A percentile compares a stretch with the other conserved stretches of the same genome.
phyloP scores from a whole-genome alignment of 2,113 vertebrate genomes.

The Oenanthe melanoleuca region DNA sequence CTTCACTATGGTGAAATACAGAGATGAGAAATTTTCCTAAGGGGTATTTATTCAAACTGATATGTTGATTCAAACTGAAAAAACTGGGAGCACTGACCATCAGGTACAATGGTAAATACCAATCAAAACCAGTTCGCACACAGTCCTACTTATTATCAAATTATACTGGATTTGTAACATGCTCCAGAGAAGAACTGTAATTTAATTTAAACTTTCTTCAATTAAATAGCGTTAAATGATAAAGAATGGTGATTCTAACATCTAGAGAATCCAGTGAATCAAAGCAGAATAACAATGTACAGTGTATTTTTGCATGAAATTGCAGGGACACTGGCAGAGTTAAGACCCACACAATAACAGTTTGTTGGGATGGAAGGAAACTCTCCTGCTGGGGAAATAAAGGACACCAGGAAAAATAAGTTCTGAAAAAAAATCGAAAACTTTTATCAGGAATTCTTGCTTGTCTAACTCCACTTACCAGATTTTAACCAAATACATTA shows the following conservation, averaged over 20 bases:
- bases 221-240: neutral
- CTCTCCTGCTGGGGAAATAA: neutral
- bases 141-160: neutral
- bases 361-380: neutral
- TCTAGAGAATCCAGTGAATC: neutral
- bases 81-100: neutral
- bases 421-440: too few species aligned
- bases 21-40: neutral
- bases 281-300: neutral
- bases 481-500: neutral
- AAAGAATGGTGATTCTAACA: neutral
- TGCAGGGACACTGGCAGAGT: neutral
- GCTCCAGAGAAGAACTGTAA: neutral
- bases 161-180: neutral
- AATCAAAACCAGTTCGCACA: neutral
- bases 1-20: neutral
- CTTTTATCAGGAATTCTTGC: neutral
- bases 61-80: neutral
- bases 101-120: neutral
- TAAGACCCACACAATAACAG: neutral
- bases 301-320: neutral
- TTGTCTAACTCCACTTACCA: neutral
- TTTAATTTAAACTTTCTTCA: neutral
- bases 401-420: neutral
- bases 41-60: neutral